Percentiles rank a stretch among this genome's conserved stretches.
Conservation (phyloP, 1,140 invertebrate species). For the Macrobrachium nipponense region DNA sequence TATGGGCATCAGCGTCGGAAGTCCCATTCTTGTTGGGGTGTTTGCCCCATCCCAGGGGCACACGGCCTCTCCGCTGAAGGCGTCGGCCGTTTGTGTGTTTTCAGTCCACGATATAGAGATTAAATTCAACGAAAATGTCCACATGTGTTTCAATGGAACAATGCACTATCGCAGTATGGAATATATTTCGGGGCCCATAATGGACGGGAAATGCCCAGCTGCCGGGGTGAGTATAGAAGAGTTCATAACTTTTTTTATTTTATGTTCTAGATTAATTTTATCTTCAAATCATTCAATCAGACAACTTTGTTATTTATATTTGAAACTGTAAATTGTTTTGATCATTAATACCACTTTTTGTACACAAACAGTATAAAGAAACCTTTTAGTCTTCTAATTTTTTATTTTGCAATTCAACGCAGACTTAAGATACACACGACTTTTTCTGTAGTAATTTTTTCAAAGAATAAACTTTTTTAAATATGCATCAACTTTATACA, state of each 20-base stretch:
- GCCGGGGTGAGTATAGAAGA: constrained; percentile 83
- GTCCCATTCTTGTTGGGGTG: constrained; percentile 82
- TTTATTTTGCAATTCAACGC: too few relatives aligned
- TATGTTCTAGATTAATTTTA: too few relatives aligned
- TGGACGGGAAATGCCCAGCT: constrained; percentile 88
- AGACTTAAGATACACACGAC: too few relatives aligned
- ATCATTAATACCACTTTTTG: constrained; percentile 74
- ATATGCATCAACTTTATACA: too few relatives aligned
- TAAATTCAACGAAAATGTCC: constrained; percentile 95
- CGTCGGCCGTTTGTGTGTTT: constrained; percentile 84
- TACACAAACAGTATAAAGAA: constrained; percentile 74
- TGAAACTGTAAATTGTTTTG: too few relatives aligned
- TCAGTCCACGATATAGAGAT: constrained; percentile 86
- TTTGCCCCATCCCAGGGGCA: constrained; percentile 88
- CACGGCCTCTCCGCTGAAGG: constrained; percentile 79
- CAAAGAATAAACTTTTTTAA: too few relatives aligned
- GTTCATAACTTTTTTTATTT: constrained; percentile 82
- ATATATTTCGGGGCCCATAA: constrained; percentile 91
- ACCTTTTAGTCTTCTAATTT: too few relatives aligned
- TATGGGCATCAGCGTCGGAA: constrained; percentile 81
- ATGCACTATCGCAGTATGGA: constrained; percentile 91
- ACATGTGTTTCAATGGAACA: constrained; percentile 96
- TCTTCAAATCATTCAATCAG: too few relatives aligned
- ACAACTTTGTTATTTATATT: too few relatives aligned
- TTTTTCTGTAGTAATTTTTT: too few relatives aligned